phyloP scores from a whole-genome alignment of 2,797 vertebrate species.

The Pangasius mekongensis region DNA sequence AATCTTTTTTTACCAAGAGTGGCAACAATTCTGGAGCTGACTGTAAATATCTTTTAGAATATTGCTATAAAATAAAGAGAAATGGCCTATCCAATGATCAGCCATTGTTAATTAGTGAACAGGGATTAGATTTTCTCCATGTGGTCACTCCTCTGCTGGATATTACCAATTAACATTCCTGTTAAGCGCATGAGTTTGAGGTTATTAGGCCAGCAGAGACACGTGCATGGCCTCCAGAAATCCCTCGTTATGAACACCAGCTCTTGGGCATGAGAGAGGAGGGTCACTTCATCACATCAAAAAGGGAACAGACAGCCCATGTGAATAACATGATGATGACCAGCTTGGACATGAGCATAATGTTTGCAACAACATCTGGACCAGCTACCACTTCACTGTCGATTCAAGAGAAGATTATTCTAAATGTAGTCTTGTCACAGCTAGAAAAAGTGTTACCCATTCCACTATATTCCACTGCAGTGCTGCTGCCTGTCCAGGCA shows the following conservation, averaged over 20 bases:
- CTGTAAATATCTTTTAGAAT: neutral
- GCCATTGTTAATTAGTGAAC: neutral
- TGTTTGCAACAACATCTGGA: constrained; percentile 35
- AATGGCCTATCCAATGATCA: neutral
- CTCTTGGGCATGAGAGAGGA: constrained; percentile 25
- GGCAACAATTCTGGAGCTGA: neutral
- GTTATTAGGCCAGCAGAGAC: constrained; percentile 68
- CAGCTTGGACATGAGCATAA: constrained; percentile 23
- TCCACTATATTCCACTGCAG: constrained; percentile 19
- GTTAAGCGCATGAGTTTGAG: constrained; percentile 63
- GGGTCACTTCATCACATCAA: constrained; percentile 10
- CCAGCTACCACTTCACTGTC: neutral
- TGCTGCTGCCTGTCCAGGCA: constrained; percentile 15
- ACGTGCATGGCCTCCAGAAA: constrained; percentile 61
- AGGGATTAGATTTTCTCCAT: constrained; percentile 2
- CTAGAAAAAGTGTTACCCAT: neutral
- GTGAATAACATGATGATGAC: neutral
- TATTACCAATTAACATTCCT: constrained; percentile 78
- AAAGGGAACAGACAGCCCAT: neutral
- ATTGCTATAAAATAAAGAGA: neutral
- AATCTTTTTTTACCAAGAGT: neutral
- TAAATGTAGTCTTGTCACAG: neutral
- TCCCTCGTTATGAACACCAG: constrained; percentile 53
- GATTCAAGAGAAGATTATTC: constrained; percentile 2
- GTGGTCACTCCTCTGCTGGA: constrained; percentile 66